Evolutionary conservation across 2,888 invertebrate species (phyloP).

Genomic region (Erynnis tages): DNA sequence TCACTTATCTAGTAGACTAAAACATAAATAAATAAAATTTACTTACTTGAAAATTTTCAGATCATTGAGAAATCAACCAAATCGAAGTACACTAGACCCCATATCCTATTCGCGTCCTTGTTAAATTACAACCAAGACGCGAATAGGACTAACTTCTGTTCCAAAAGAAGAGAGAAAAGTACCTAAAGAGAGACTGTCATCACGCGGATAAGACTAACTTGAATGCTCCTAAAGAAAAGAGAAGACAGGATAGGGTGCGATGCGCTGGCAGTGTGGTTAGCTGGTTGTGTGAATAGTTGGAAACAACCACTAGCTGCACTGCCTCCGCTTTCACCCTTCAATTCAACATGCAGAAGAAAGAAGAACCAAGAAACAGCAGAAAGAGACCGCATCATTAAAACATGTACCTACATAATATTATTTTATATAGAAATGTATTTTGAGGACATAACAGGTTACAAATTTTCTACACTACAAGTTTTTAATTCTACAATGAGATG

Average conservation of each 20-base stretch:
- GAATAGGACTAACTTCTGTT: conserved; percentile 16
- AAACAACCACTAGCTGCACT: conserved; percentile 98
- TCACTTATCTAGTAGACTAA: too few species aligned
- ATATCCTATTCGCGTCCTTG: conserved; percentile 23
- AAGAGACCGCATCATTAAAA: not conserved
- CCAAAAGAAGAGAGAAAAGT: too few species aligned
- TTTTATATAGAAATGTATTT: too few species aligned
- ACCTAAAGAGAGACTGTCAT: too few species aligned
- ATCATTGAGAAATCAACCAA: not conserved
- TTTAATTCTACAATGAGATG: too few species aligned
- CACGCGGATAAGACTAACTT: conserved; percentile 19
- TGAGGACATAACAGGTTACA: too few species aligned
- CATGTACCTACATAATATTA: not conserved
- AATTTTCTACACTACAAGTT: too few species aligned
- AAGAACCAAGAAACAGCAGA: conserved; percentile 4
- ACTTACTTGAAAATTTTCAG: too few species aligned
- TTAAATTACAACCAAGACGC: conserved; percentile 18
- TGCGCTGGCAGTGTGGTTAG: conserved; percentile 99
- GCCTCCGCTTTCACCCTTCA: conserved; percentile 85
- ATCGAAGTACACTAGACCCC: not conserved
- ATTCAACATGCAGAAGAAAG: not conserved
- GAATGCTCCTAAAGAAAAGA: conserved; percentile 5
- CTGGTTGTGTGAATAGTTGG: conserved; percentile 92
- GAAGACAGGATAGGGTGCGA: conserved; percentile 60
- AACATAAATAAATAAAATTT: too few species aligned